These are phyloP conservation scores for Drosophila lini DNA, from an alignment of 1,140 invertebrate species.

Conservation along the genomic window DNA sequence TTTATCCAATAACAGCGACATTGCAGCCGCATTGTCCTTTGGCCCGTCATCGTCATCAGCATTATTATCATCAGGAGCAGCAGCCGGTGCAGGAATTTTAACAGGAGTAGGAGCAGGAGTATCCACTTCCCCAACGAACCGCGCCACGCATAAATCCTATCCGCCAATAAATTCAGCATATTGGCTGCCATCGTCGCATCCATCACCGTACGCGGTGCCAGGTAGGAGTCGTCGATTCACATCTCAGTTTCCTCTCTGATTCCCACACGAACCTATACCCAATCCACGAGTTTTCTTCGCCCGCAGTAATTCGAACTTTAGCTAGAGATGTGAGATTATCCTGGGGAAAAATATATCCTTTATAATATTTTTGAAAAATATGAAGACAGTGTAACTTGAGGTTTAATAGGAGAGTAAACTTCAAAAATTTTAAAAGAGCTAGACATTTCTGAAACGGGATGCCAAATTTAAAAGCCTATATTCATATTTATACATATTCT, in stretches of 20 bases:
- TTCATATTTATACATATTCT: not conserved
- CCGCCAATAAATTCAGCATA: conserved; percentile 91
- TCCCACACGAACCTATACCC: not conserved
- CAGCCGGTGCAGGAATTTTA: conserved; percentile 33
- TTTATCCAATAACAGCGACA: conserved; percentile 84
- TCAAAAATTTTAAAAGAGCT: no score
- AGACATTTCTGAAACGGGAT: no score
- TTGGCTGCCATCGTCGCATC: conserved; percentile 90
- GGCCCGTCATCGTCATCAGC: conserved; percentile 26
- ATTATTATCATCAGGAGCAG: conserved; percentile 29
- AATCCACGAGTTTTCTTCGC: not conserved
- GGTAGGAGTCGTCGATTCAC: conserved; percentile 85
- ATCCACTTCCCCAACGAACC: conserved; percentile 29
- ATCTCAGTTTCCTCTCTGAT: conserved; percentile 14
- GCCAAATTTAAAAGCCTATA: not conserved
- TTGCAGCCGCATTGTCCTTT: conserved; percentile 70
- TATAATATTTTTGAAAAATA: not conserved
- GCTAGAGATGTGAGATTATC: conserved; percentile 13
- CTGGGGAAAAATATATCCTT: not conserved
- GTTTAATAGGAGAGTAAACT: not conserved
- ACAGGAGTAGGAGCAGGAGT: conserved; percentile 24
- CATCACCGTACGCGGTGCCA: conserved; percentile 91
- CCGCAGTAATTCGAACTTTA: not conserved
- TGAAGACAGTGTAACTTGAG: not conserved
- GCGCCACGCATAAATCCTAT: conserved; percentile 86